phyloP scores from a whole-genome alignment of 1,140 invertebrate genomes.

The Zaprionus nigranus region DNA sequence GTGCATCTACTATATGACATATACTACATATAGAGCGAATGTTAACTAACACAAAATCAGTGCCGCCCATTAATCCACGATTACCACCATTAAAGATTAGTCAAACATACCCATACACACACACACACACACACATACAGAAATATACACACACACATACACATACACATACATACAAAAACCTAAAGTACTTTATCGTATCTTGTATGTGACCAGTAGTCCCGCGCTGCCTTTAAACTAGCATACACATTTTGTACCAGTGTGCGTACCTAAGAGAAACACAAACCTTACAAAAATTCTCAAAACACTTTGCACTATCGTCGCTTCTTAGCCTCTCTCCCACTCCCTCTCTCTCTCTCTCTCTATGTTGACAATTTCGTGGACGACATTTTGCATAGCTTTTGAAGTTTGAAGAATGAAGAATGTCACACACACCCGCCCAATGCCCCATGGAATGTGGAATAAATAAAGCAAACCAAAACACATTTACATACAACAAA shows the following conservation, averaged over 20 bases:
- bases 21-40: slow-evolving; percentile 66
- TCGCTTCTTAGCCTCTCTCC: slow-evolving; percentile 54
- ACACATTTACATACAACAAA: slow-evolving; percentile 33
- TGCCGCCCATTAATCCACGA: slow-evolving; percentile 82
- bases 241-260: slow-evolving; percentile 79
- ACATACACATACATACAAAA: slow-evolving; percentile 37
- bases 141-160: slow-evolving; percentile 22
- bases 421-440: slow-evolving; percentile 9
- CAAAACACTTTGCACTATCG: slow-evolving; percentile 51
- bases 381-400: slow-evolving; percentile 46
- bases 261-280: slow-evolving; percentile 72
- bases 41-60: slow-evolving; percentile 83
- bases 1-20: slow-evolving; percentile 14
- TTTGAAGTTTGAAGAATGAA: slow-evolving; percentile 36
- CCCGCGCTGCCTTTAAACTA: slow-evolving; percentile 79
- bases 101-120: slow-evolving; percentile 46
- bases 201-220: slow-evolving; percentile 70
- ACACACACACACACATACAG: slow-evolving; percentile 47
- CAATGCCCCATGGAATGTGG: slow-evolving; percentile 27
- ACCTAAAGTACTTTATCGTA: slow-evolving; percentile 41
- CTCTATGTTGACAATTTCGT: slow-evolving; percentile 28
- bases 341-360: no score
- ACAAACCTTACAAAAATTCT: slow-evolving; percentile 49
- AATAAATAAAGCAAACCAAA: slow-evolving; percentile 27
- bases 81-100: slow-evolving; percentile 80